phyloP scores from a whole-genome alignment of 2,888 invertebrate genomes.

The Cosmorhoe ocellata region DNA sequence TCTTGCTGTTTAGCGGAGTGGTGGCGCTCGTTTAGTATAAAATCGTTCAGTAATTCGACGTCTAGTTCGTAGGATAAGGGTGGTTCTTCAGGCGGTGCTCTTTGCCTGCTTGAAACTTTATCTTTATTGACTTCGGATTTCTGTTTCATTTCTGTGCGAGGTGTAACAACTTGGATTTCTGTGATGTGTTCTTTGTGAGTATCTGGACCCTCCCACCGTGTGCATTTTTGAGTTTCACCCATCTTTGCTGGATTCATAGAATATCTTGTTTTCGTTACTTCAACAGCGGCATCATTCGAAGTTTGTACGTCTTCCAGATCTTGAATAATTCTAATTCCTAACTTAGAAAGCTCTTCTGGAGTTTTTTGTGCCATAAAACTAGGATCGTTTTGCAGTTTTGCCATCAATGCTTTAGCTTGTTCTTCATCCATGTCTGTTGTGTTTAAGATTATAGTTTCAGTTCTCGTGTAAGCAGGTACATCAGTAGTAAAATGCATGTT shows the following conservation, averaged over 20 bases:
- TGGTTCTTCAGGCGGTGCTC: conserved; percentile 64
- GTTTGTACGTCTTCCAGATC: conserved; percentile 70
- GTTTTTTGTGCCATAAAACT: conserved; percentile 74
- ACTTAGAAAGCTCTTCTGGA: conserved; percentile 67
- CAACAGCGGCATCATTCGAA: conserved; percentile 53
- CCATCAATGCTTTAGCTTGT: conserved; percentile 73
- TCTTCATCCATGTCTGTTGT: conserved; percentile 73
- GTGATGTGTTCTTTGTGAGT: conserved; percentile 84
- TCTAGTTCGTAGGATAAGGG: conserved; percentile 70
- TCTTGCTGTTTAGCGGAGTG: conserved; percentile 69
- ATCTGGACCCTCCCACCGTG: conserved; percentile 45
- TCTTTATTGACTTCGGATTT: conserved; percentile 54
- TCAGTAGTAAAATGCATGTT: conserved; percentile 73
- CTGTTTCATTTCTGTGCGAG: conserved; percentile 63
- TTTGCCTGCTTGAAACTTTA: conserved; percentile 68
- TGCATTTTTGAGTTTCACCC: conserved; percentile 62
- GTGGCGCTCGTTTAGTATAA: conserved; percentile 72
- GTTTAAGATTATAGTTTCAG: conserved; percentile 80
- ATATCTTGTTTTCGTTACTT: conserved; percentile 72
- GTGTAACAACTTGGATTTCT: conserved; percentile 87
- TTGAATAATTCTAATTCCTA: conserved; percentile 70
- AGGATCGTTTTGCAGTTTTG: conserved; percentile 73
- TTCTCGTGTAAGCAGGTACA: conserved; percentile 73
- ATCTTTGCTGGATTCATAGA: conserved; percentile 70
- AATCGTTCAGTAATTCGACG: conserved; percentile 72